Base-by-base conservation (phyloP, 1,140 invertebrate genomes). In the Heliconius eleuchia region DNA sequence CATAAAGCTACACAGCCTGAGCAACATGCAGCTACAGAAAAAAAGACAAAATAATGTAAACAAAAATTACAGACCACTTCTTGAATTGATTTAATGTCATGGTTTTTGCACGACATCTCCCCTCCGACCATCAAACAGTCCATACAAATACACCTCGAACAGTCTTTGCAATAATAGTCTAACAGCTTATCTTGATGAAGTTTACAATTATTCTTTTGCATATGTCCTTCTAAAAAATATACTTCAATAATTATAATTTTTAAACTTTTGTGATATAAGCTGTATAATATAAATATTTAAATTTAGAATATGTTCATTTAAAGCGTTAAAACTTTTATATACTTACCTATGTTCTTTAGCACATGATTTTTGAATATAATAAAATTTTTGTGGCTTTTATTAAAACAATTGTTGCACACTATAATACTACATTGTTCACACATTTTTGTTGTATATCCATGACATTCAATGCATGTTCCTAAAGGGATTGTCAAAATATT, bases 121-220 rank as follows among this genome's bases (percentile, higher is more conserved):
- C 89, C 91, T 27, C 88, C 91, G 39, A 94, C 86, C 81, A 94
- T 89, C 72, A 93, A 79, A 80, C 94, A 95, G 42, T 92, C 88
- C 85, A 91, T 90, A 77, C 94, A 95, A 73, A 94, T 87, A n/a
- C 87, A 55, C 71, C 91, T 92, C 2, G 71, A 77, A 77, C 94
- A 95, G 73, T 90, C 87, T 18, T 92, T 87, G 82, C 94, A 95
- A 81, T 91, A 94, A 77, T 92, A 93, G n/a, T 92, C 91, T 23
- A 92, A 76, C 37, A 77, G 74, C 74, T 94, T 94, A 8, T 88
- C 86, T 46, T 84, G 86, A 76, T 95, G 94, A 13, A 78, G 39
- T 55, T 86, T 86, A 80, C 94, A 95, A 11, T 73, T 80, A 27
- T 81, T 87, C 60, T 80, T 71, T n/a, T 85, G 71, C 37, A 80